These are phyloP conservation scores for Orthosia cruda DNA, from an alignment of 2,888 invertebrate genomes.

Conservation along the genomic window DNA sequence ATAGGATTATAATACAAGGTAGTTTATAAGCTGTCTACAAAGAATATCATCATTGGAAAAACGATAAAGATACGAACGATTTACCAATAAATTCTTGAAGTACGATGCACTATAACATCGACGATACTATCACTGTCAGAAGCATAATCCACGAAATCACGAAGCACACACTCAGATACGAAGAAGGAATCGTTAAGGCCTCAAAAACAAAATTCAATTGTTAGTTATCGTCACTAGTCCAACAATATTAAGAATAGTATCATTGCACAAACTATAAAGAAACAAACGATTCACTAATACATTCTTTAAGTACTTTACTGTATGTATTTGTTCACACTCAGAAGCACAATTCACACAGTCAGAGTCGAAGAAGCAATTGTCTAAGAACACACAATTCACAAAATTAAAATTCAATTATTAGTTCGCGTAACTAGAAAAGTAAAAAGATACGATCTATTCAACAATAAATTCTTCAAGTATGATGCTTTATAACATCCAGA, in stretches of 20 bases:
- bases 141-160: slow-evolving; percentile 24
- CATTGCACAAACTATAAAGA: no score
- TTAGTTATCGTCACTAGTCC: slow-evolving; percentile 38
- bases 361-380: no score
- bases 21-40: not conserved
- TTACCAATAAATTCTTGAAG: slow-evolving; percentile 8
- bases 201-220: slow-evolving; percentile 22
- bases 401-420: no score
- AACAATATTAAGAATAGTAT: slow-evolving; percentile 37
- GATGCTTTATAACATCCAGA: slow-evolving; percentile 3
- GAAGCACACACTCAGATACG: not conserved
- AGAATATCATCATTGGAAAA: not conserved
- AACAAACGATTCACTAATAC: no score
- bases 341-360: no score
- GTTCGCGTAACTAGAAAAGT: not conserved
- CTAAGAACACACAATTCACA: no score
- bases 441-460: not conserved
- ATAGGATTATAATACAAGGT: not conserved
- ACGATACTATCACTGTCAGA: not conserved
- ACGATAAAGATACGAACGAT: not conserved
- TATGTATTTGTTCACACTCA: no score
- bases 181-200: not conserved
- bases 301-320: no score
- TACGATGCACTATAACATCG: slow-evolving; percentile 7
- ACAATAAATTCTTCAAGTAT: slow-evolving; percentile 11